Percentiles rank a stretch among this genome's conserved stretches.
Conservation (phyloP, 2,113 vertebrate species). For the Antechinus flavipes region DNA sequence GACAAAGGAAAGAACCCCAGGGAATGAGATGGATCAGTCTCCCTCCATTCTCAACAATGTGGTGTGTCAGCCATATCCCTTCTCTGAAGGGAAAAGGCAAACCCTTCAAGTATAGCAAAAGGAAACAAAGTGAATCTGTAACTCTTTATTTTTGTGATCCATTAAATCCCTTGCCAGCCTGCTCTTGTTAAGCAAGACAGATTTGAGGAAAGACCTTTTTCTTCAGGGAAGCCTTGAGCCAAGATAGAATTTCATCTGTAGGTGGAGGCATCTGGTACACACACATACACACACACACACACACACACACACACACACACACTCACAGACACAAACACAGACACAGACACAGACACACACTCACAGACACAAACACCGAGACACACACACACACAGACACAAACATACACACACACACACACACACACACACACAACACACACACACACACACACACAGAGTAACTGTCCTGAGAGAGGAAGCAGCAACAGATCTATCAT, state of each 20-base stretch:
- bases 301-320: background rate
- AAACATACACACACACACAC: no score
- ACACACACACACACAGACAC: no score
- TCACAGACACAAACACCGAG: no score
- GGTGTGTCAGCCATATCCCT: background rate
- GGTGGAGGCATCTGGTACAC: conserved; percentile 11
- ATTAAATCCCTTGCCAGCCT: background rate
- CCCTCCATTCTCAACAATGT: background rate
- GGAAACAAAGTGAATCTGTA: background rate
- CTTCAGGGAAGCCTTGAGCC: background rate
- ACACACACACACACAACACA: no score
- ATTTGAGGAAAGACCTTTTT: background rate
- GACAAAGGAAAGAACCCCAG: background rate
- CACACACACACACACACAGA: background rate
- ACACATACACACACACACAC: background rate
- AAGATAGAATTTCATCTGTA: background rate
- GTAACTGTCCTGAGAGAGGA: background rate
- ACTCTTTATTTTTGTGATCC: background rate
- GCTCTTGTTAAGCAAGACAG: background rate
- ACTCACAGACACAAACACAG: no score
- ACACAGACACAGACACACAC: no score
- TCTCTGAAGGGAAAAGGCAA: conserved; percentile 2
- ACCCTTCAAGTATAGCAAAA: background rate
- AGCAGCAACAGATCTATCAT: background rate
- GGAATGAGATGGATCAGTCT: background rate